These are phyloP conservation scores for Latheticus oryzae DNA, from an alignment of 2,888 invertebrate species.

Conservation along the genomic window DNA sequence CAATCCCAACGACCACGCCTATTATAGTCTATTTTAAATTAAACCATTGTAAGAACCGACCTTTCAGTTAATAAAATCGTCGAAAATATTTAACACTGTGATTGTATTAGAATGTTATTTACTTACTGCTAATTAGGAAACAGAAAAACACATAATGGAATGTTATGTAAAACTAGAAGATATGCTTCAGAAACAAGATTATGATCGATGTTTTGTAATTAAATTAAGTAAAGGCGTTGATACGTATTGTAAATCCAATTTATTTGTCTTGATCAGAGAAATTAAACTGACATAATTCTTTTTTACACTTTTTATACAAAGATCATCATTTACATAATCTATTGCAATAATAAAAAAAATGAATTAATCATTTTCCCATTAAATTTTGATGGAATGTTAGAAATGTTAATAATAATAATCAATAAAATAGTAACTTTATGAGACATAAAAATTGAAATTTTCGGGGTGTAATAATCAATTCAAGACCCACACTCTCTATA, in stretches of 20 bases:
- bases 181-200: constrained; percentile 13
- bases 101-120: too few species aligned
- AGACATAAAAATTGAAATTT: too few species aligned
- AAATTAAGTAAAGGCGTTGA: constrained; percentile 4
- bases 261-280: constrained; percentile 9
- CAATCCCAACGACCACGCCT: constrained; percentile 29
- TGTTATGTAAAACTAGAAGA: constrained; percentile 10
- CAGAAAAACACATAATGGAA: constrained; percentile 2
- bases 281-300: neutral
- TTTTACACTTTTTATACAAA: too few species aligned
- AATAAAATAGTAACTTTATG: too few species aligned
- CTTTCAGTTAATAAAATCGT: too few species aligned
- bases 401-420: neutral
- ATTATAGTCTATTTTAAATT: constrained; percentile 18
- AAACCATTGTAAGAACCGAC: constrained; percentile 16
- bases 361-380: too few species aligned
- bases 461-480: constrained; percentile 3
- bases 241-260: constrained; percentile 1
- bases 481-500: constrained; percentile 4
- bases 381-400: neutral
- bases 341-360: too few species aligned
- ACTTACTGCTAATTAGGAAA: constrained; percentile 10
- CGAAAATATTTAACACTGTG: too few species aligned
- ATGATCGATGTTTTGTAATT: constrained; percentile 11
- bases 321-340: too few species aligned